These are phyloP conservation scores for Zaprionus tsacasi DNA, from an alignment of 1,140 invertebrate genomes.

Conservation along the genomic window DNA sequence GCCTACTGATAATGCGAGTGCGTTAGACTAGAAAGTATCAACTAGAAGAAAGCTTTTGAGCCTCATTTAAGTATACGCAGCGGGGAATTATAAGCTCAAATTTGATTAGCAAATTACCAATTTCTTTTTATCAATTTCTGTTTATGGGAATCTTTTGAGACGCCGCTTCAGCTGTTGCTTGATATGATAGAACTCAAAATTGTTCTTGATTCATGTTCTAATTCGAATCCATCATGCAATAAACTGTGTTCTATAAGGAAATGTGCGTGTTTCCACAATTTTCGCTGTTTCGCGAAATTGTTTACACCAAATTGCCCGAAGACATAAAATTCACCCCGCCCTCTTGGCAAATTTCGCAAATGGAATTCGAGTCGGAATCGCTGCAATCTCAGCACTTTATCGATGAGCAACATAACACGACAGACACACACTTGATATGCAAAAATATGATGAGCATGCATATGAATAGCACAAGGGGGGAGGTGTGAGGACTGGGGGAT, in stretches of 20 bases:
- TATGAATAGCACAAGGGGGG: constrained; percentile 38
- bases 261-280: neutral
- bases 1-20: neutral
- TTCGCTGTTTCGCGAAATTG: constrained; percentile 21
- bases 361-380: constrained; percentile 36
- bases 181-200: neutral
- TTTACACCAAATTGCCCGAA: constrained; percentile 31
- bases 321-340: neutral
- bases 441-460: constrained; percentile 73
- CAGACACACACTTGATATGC: constrained; percentile 51
- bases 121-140: neutral
- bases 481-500: constrained; percentile 32
- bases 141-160: neutral
- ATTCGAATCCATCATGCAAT: neutral
- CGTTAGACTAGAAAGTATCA: neutral
- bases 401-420: constrained; percentile 40
- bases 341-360: constrained; percentile 5
- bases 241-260: neutral
- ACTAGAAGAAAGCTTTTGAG: neutral
- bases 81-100: neutral
- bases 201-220: neutral
- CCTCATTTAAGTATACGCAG: neutral
- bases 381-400: constrained; percentile 58
- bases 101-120: neutral
- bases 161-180: neutral